Percentiles rank a stretch among this genome's conserved stretches.
phyloP scores from a whole-genome alignment of 1,140 invertebrate species.

The Triops cancriformis region DNA sequence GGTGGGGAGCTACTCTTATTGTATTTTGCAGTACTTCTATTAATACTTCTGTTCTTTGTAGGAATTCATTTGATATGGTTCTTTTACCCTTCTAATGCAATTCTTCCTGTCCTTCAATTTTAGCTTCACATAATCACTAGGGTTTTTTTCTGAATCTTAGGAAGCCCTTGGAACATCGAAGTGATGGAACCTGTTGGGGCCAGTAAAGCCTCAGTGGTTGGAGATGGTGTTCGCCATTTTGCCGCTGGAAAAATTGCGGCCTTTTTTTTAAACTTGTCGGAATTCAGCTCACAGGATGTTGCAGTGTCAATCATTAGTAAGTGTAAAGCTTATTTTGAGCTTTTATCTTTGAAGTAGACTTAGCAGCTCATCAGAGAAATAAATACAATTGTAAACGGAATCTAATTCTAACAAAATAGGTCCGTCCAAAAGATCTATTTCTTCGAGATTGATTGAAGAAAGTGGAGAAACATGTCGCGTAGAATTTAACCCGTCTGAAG shows the following conservation, averaged over 20 bases:
- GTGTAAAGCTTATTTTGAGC: conserved; percentile 29
- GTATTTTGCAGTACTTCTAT: too few species aligned
- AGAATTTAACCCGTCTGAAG: conserved; percentile 82
- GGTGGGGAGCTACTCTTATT: too few species aligned
- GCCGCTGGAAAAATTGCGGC: conserved; percentile 71
- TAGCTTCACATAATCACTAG: too few species aligned
- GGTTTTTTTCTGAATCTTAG: conserved; percentile 41
- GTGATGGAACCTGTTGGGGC: conserved; percentile 45
- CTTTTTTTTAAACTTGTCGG: conserved; percentile 67
- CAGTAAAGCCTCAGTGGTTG: conserved; percentile 61
- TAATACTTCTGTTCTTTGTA: too few species aligned
- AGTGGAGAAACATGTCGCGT: conserved; percentile 47
- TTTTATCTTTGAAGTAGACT: not conserved
- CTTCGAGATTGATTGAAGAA: conserved; percentile 60
- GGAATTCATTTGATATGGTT: too few species aligned
- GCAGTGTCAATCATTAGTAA: conserved; percentile 45
- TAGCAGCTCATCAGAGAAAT: not conserved
- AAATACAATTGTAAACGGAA: not conserved
- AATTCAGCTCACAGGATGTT: conserved; percentile 55
- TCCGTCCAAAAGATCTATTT: conserved; percentile 57
- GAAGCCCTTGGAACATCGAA: conserved; percentile 81
- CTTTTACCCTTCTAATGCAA: too few species aligned
- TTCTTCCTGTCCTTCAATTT: too few species aligned
- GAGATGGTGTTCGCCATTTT: conserved; percentile 77
- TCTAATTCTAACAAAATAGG: conserved; percentile 37